phyloP scores from a whole-genome alignment of 1,140 invertebrate species.

The Temnothorax curvispinosus region DNA sequence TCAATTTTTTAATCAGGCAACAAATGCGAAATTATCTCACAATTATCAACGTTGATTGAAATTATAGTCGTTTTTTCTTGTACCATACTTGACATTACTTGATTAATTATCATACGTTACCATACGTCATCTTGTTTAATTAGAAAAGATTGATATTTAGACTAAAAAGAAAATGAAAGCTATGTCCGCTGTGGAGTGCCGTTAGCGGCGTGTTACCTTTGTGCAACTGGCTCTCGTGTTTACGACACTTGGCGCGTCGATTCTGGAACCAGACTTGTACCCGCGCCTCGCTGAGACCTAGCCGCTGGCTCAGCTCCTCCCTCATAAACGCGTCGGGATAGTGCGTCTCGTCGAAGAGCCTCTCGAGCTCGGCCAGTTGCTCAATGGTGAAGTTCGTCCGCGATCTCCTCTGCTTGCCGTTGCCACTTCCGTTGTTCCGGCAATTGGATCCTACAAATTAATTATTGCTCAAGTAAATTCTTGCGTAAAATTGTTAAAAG shows the following conservation, averaged over 20 bases:
- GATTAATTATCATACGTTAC: not conserved
- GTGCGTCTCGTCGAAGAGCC: constrained; percentile 97
- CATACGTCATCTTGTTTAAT: not conserved
- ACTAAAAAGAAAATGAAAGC: not conserved
- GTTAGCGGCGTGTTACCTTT: constrained; percentile 89
- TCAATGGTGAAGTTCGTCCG: constrained; percentile 96
- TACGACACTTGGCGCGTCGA: constrained; percentile 96
- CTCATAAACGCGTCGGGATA: constrained; percentile 98
- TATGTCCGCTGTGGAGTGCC: not conserved
- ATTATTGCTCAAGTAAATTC: not conserved
- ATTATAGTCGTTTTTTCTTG: not conserved
- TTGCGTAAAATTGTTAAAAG: not conserved
- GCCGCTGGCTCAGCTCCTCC: constrained; percentile 96
- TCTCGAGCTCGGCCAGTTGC: constrained; percentile 95
- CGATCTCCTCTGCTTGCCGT: constrained; percentile 93
- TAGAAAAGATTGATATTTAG: not conserved
- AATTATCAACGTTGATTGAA: not conserved
- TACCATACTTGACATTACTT: no score
- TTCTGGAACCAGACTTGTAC: constrained; percentile 99
- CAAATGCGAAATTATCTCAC: not conserved
- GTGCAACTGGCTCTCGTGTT: constrained; percentile 98
- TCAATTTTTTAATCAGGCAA: not conserved
- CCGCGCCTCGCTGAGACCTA: constrained; percentile 96
- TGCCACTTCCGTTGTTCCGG: constrained; percentile 81
- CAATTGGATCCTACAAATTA: constrained; percentile 71